Base-by-base conservation (phyloP, 2,797 vertebrate species). In the Anguilla marmorata region DNA sequence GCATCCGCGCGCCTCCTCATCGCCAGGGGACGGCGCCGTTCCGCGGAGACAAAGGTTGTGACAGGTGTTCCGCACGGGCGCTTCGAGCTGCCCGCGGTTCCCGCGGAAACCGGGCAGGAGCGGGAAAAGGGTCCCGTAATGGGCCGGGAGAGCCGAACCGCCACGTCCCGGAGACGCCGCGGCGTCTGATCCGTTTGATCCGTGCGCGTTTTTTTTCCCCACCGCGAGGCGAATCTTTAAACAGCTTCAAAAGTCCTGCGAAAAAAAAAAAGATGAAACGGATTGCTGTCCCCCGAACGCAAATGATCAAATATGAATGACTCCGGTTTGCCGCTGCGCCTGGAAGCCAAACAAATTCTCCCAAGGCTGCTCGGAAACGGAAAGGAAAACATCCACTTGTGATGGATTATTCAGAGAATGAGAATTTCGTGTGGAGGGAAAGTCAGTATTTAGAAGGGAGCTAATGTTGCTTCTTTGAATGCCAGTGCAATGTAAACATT, bases 11-110 rank as follows among this genome's bases (percentile, higher is more conserved):
- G 87, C 88, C 89, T 89, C 89, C 88, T 90, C 90, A 41, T 41
- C 37, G 37, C 48, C 56, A 87, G 85, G 86, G 85, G 90, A 89
- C 89, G 84, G 90, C 86, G 79, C 86, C 89, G 87, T 87, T 86
- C 88, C 85, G 27, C 52, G 72, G 11, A 89, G 87, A 89, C 89
- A 89, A 89, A 89, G 54, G 87, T 79, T 3, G 84, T 84, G 91
- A 90, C 91, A 90, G 91, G 85, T 88, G 89, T 91, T 90, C 89
- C 88, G 79, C 84, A 79, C 83, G 87, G 87, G 19, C 88, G 87
- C 84, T 69, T 79, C 69, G 72, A 89, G 72, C 87, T 50, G 79
- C n/a, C 79, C 21, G 8, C 41, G 30, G 14, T n/a, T 45, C 85
- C 27, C 60, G n/a, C 27, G 41, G 52, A 79, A 48, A 5, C n/a